Conservation (phyloP, 2,888 invertebrate genomes). For the Cantharis flavilabris region DNA sequence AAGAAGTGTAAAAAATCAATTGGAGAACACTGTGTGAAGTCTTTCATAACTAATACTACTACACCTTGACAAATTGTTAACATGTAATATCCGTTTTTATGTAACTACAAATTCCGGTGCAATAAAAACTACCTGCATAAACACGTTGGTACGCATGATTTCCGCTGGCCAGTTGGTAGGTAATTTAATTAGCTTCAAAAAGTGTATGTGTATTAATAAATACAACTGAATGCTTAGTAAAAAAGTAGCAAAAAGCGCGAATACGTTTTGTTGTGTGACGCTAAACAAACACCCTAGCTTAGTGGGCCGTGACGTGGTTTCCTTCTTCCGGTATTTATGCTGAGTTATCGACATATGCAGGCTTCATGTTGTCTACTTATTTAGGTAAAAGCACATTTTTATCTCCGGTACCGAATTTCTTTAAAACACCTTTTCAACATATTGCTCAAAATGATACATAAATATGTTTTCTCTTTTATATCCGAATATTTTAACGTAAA, state of each 20-base stretch:
- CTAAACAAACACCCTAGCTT: conserved; percentile 34
- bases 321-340: conserved; percentile 35
- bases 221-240: conserved; percentile 20
- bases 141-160: conserved; percentile 35
- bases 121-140: conserved; percentile 36
- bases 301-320: conserved; percentile 39
- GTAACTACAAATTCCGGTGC: conserved; percentile 32
- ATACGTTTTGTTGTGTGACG: conserved; percentile 33
- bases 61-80: conserved; percentile 21
- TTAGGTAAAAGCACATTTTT: neutral
- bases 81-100: conserved; percentile 26
- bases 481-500: conserved; percentile 6
- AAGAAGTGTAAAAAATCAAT: conserved; percentile 15
- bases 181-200: conserved; percentile 37
- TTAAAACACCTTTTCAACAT: neutral
- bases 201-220: conserved; percentile 27
- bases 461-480: neutral
- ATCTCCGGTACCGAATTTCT: neutral
- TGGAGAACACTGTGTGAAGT: conserved; percentile 9
- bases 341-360: conserved; percentile 27
- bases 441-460: neutral
- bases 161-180: conserved; percentile 37
- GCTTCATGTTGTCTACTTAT: neutral
- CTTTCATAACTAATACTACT: conserved; percentile 5
- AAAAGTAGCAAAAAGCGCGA: conserved; percentile 36